Percentiles rank a stretch among this genome's conserved stretches.
phyloP scores from a whole-genome alignment of 2,797 vertebrate genomes.

The Luscinia megarhynchos region DNA sequence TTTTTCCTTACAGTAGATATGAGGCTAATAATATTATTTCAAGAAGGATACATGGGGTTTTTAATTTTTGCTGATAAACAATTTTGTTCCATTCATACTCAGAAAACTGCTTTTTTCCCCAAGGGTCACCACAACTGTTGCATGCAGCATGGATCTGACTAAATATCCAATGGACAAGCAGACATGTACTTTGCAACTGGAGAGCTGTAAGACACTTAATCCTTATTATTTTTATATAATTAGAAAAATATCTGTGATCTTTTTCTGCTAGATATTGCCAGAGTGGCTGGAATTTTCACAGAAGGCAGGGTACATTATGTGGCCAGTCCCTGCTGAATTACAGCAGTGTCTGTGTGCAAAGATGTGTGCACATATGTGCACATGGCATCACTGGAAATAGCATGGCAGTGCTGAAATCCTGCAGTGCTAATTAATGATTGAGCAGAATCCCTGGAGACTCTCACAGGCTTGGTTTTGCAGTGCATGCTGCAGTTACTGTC shows the following conservation, averaged over 20 bases:
- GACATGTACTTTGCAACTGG: conserved; percentile 91
- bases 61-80: neutral
- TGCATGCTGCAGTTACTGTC: neutral
- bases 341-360: neutral
- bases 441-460: neutral
- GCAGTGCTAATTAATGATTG: neutral
- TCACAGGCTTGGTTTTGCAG: neutral
- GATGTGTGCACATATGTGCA: neutral
- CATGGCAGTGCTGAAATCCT: neutral
- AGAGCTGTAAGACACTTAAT: conserved; percentile 86
- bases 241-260: neutral
- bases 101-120: neutral
- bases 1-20: neutral
- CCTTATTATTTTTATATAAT: neutral
- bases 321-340: neutral
- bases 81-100: neutral
- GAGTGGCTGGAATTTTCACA: neutral
- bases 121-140: conserved; percentile 91
- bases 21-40: neutral
- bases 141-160: conserved; percentile 93
- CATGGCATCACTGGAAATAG: neutral
- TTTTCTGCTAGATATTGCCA: neutral
- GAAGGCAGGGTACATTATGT: neutral
- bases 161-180: conserved; percentile 96
- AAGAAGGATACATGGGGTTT: neutral